Base-by-base conservation (phyloP, 2,888 invertebrate genomes). In the Rhorus exstirpatorius region DNA sequence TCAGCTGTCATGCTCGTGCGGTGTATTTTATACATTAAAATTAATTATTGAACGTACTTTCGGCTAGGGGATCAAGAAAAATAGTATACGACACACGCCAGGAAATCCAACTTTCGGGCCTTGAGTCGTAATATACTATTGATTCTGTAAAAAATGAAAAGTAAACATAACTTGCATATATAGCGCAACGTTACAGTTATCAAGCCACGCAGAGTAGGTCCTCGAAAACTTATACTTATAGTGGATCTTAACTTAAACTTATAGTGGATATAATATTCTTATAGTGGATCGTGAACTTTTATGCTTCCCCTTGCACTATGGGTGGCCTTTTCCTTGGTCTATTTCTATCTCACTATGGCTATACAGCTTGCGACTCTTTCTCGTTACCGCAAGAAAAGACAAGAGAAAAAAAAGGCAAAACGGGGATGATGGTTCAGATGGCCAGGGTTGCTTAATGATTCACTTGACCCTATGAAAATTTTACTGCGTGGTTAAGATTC, bases 181-280 rank as follows among this genome's bases (percentile, higher is more conserved):
- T 70, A 35, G 17, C 53, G 61, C 55, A 55, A 75, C 70, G 68
- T 75, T 46, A 49, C 8, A 55, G 75, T 55, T 63, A 75, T 70
- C 31, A 70, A 80, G 75, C 68, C 80, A 63, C 61, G 70, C 31
- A 75, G 70, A 38, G 38, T 35, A 58, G 38, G 44, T 79, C 67
- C 60, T 80, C 63, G 26, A 41, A 35, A 70, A 80, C 51, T 80
- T n/a, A n/a, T n/a, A n/a, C n/a, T n/a, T n/a, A n/a, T n/a, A n/a
- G n/a, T n/a, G n/a, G n/a, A n/a, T n/a, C n/a, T n/a, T n/a, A n/a
- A n/a, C n/a, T n/a, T n/a, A n/a, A n/a, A n/a, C n/a, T n/a, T n/a
- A n/a, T n/a, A n/a, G n/a, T n/a, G n/a, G n/a, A n/a, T n/a, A n/a
- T n/a, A n/a, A n/a, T n/a, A n/a, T n/a, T n/a, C n/a, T n/a, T n/a